Conservation (phyloP, 2,888 invertebrate genomes). For the Synergus laeviventris region DNA sequence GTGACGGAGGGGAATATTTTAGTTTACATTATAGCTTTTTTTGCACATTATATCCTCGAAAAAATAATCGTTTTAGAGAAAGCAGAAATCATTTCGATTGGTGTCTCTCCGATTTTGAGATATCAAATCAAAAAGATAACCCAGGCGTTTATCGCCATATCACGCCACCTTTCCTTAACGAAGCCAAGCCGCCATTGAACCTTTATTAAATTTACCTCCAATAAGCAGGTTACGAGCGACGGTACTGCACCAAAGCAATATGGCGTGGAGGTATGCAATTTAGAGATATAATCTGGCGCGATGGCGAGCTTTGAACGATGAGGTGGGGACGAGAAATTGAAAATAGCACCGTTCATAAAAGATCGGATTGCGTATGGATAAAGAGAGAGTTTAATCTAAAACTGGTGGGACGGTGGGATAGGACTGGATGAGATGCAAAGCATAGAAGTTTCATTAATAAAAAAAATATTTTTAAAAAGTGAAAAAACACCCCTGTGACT, state of each 20-base stretch:
- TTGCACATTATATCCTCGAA: too few relatives aligned
- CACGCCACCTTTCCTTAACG: conserved; percentile 48
- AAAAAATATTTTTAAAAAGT: background rate
- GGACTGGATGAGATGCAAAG: conserved; percentile 12
- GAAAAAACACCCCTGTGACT: background rate
- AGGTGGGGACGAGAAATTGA: conserved; percentile 51
- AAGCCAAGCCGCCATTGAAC: conserved; percentile 51
- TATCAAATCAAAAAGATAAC: background rate
- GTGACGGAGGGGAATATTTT: too few relatives aligned
- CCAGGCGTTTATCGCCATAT: background rate
- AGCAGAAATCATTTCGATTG: background rate
- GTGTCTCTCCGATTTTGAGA: background rate
- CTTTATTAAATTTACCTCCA: conserved; percentile 61
- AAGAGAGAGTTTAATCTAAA: conserved; percentile 50
- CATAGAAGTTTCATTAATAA: conserved; percentile 6
- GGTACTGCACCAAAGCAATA: conserved; percentile 49
- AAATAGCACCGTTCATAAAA: conserved; percentile 54
- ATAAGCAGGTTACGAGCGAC: conserved; percentile 57
- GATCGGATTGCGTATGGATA: conserved; percentile 53
- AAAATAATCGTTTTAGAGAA: too few relatives aligned
- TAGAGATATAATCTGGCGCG: conserved; percentile 47
- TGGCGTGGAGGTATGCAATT: conserved; percentile 44
- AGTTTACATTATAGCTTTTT: too few relatives aligned
- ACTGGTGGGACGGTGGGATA: background rate
- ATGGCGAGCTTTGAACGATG: background rate